phyloP scores from a whole-genome alignment of 2,888 invertebrate species.

The Drosophila subquinaria region DNA sequence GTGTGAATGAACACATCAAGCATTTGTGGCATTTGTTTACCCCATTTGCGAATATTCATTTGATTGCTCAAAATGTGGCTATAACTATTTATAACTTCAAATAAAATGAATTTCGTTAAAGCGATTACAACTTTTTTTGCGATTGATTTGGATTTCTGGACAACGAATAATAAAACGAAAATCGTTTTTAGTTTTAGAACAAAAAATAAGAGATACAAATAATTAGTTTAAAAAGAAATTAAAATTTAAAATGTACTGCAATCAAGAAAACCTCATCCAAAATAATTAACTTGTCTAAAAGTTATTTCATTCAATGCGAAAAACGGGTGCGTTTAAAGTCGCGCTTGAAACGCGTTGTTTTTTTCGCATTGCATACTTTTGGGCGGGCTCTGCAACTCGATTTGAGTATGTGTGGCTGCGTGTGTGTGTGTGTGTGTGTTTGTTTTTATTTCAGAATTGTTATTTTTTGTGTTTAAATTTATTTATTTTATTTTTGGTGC shows the following conservation, averaged over 20 bases:
- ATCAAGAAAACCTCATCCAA: too few species aligned
- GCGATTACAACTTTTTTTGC: neutral
- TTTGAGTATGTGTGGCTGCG: conserved; percentile 2
- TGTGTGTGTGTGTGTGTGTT: neutral
- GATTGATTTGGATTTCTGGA: neutral
- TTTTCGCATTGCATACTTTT: conserved; percentile 14
- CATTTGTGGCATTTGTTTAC: neutral
- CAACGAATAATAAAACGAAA: neutral
- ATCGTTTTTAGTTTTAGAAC: too few species aligned
- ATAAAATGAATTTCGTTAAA: neutral
- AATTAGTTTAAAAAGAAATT: too few species aligned
- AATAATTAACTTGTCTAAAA: too few species aligned
- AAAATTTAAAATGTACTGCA: too few species aligned
- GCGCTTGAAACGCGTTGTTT: conserved; percentile 7
- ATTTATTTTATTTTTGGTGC: conserved; percentile 3
- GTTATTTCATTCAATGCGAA: too few species aligned
- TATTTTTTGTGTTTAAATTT: neutral
- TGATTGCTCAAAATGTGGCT: neutral
- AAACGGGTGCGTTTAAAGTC: conserved; percentile 1
- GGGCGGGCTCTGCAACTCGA: conserved; percentile 3
- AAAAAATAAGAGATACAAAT: too few species aligned
- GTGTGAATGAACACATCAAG: neutral
- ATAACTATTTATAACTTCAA: neutral
- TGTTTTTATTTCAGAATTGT: neutral
- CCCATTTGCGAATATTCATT: neutral